A percentile compares a stretch with the other conserved stretches of the same genome.
Conservation (phyloP, 1,140 invertebrate species). For the Cyclargus thomasi region DNA sequence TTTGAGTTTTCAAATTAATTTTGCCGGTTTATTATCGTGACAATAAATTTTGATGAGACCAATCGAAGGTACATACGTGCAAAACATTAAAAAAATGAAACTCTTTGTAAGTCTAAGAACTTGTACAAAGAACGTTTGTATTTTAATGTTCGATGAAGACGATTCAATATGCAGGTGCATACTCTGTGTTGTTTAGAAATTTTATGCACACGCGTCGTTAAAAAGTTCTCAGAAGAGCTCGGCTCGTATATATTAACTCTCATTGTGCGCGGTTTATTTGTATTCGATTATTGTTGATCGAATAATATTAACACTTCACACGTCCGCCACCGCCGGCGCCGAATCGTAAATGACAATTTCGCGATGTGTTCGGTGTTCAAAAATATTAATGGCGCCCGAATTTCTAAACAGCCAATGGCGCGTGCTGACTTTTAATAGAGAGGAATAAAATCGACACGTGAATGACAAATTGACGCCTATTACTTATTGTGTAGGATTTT, state of each 20-base stretch:
- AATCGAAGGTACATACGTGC: too few species aligned
- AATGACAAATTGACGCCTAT: not conserved
- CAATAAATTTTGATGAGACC: too few species aligned
- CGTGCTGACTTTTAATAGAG: conserved; percentile 48
- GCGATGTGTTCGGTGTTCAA: conserved; percentile 54
- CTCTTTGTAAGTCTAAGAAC: not conserved
- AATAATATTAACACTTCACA: conserved; percentile 54
- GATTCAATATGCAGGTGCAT: conserved; percentile 57
- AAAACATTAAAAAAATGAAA: not conserved
- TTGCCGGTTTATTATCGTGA: too few species aligned
- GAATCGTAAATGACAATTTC: conserved; percentile 61
- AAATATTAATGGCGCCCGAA: conserved; percentile 58
- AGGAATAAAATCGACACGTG: conserved; percentile 25
- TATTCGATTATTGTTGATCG: conserved; percentile 55
- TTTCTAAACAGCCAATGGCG: conserved; percentile 49
- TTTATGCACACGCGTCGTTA: conserved; percentile 59
- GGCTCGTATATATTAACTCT: conserved; percentile 40
- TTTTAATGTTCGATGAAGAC: conserved; percentile 7
- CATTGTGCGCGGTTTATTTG: conserved; percentile 52
- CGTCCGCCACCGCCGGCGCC: conserved; percentile 51
- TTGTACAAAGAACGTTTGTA: not conserved
- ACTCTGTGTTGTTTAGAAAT: conserved; percentile 50
- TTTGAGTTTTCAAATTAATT: too few species aligned
- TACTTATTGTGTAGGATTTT: too few species aligned
- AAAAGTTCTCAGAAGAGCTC: conserved; percentile 51